Percentiles rank a stretch among this genome's conserved stretches.
Conservation (phyloP, 2,888 invertebrate species). For the Metalampra italica region DNA sequence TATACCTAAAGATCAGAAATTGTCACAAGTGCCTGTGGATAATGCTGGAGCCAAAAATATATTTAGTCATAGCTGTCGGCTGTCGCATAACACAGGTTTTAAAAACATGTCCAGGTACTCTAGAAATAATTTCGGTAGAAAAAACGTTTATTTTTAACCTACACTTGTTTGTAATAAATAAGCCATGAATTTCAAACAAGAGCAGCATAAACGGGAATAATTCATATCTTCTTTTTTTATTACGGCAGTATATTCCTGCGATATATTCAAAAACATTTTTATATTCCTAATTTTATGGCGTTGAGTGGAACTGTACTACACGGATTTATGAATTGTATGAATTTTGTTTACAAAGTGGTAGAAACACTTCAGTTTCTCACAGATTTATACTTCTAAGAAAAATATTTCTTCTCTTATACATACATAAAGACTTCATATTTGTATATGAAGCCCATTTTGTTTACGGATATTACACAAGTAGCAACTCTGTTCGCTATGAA, state of each 20-base stretch:
- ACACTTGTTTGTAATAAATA: slow-evolving; percentile 1
- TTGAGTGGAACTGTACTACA: background rate
- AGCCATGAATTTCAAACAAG: background rate
- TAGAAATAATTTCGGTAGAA: background rate
- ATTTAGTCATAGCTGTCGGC: too few species aligned
- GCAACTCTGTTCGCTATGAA: background rate
- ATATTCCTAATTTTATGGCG: background rate
- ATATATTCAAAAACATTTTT: background rate
- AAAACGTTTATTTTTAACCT: background rate
- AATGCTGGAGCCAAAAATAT: too few species aligned
- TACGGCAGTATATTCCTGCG: background rate
- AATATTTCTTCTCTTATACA: background rate
- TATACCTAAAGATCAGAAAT: background rate
- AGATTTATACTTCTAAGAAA: background rate
- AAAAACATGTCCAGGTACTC: background rate
- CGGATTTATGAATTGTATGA: background rate
- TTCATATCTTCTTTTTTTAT: slow-evolving; percentile 2
- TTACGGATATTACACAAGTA: too few species aligned
- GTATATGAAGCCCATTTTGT: too few species aligned
- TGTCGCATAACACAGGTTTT: too few species aligned
- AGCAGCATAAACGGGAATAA: background rate
- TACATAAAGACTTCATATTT: too few species aligned
- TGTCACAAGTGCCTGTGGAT: too few species aligned
- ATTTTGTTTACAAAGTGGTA: background rate
- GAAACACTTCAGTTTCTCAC: background rate